phyloP scores from a whole-genome alignment of 2,888 invertebrate species.

The Argynnis bischoffii region DNA sequence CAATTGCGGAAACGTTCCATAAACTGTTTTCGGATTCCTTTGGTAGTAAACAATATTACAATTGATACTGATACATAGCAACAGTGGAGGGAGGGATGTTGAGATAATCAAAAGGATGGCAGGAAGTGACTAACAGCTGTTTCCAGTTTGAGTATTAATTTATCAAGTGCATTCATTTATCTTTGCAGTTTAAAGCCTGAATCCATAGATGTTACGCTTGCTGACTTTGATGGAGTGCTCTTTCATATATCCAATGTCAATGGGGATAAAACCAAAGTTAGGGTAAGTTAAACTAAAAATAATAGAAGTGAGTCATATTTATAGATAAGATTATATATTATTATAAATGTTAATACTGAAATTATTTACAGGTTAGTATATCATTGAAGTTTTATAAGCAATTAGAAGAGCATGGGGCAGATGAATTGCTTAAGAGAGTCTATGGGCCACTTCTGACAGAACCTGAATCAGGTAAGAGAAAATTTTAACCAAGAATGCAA shows the following conservation, averaged over 20 bases:
- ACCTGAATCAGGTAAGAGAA: constrained; percentile 90
- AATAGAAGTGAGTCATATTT: too few relatives aligned
- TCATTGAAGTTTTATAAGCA: constrained; percentile 99
- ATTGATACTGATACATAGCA: constrained; percentile 41
- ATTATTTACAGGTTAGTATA: constrained; percentile 92
- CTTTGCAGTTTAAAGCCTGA: constrained; percentile 94
- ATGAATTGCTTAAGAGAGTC: constrained; percentile 95
- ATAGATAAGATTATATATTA: too few relatives aligned
- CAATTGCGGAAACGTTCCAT: constrained; percentile 71
- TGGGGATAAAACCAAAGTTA: constrained; percentile 98
- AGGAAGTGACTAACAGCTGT: constrained; percentile 51
- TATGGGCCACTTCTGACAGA: constrained; percentile 92
- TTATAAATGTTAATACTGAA: background rate
- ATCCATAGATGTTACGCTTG: constrained; percentile 95
- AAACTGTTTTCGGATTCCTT: constrained; percentile 69
- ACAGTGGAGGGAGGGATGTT: constrained; percentile 38
- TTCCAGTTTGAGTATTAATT: constrained; percentile 11
- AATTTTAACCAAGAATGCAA: background rate
- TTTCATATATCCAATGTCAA: constrained; percentile 99
- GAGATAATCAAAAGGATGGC: constrained; percentile 38
- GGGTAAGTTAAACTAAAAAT: constrained; percentile 84
- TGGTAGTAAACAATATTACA: constrained; percentile 63
- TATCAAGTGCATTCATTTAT: constrained; percentile 20
- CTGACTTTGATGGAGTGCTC: constrained; percentile 99
- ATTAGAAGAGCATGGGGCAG: constrained; percentile 98